Base-by-base conservation (phyloP, 2,113 vertebrate genomes). In the Charina bottae region DNA sequence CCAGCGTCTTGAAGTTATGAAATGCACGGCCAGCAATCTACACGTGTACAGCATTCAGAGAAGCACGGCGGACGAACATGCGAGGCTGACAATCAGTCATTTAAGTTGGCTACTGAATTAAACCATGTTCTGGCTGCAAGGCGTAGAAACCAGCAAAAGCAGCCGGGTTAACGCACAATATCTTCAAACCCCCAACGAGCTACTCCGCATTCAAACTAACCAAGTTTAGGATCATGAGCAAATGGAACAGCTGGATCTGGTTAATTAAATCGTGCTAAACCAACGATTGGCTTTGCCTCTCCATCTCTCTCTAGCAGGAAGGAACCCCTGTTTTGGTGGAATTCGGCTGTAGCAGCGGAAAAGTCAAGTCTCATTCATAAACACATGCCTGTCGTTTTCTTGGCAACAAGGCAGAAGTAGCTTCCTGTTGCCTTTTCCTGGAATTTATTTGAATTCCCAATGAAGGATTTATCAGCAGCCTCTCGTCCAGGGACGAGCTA, bases 391-490 rank as follows among this genome's bases (percentile, higher is more conserved):
- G 72, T 42, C 72, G 3, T 78, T 78, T 78, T 78, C 72, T 78
- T 78, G 21, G 37, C 72, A 78, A 42, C 72, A 33, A 42, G 72
- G 1, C 72, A 42, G 17, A 42, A 78, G 72, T 33, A 7, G 17
- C 72, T 78, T 37, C n/a, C 33, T n/a, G 21, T 2, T n/a, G 33
- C 68, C 68, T 78, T 19, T 78, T 78, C 42, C 72, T 19, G 33
- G 0, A 1, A 7, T 0, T 42, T 3, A 2, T 42, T 42, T 78
- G 72, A 42, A 17, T 78, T 37, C 17, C 72, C 72, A 9, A 21
- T 2, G 17, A 4, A 15, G n/a, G 15, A 6, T n/a, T 6, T 8
- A 0, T 37, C 7, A 42, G n/a, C 8, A 8, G 17, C 7, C 33
- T 42, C 33, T 21, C 6, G 6, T 37, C 19, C 15, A 37, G 8